Percentiles rank a stretch among this genome's conserved stretches.
These are phyloP conservation scores for Dromaius novaehollandiae DNA, from an alignment of 2,113 vertebrate species.

Conservation along the genomic window DNA sequence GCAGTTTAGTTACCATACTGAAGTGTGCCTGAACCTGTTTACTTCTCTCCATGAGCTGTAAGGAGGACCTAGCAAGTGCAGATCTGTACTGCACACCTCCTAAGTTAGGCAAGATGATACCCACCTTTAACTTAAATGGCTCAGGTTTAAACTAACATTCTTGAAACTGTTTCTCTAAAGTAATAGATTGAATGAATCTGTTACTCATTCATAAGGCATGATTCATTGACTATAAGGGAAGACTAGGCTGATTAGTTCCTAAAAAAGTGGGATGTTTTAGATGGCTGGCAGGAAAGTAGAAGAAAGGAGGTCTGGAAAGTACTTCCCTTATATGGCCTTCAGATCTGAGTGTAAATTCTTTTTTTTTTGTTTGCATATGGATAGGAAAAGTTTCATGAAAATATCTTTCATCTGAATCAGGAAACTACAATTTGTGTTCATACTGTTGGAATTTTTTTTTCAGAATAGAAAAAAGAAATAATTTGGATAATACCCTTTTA, in stretches of 20 bases:
- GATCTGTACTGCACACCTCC: neutral
- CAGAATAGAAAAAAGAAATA: neutral
- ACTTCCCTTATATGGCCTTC: neutral
- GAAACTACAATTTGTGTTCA: neutral
- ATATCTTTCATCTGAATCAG: neutral
- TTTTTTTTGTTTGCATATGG: neutral
- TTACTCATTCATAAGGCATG: neutral
- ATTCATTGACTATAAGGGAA: neutral
- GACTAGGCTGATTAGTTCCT: neutral
- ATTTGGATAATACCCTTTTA: neutral
- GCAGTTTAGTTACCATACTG: neutral
- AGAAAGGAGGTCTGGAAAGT: neutral
- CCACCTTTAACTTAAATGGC: neutral
- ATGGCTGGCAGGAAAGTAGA: neutral
- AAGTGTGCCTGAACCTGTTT: neutral
- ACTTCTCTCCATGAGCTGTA: neutral
- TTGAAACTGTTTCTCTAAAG: neutral
- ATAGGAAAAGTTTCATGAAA: neutral
- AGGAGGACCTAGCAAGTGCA: neutral
- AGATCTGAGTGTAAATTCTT: neutral
- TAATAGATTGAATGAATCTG: neutral
- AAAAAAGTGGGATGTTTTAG: neutral
- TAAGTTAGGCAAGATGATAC: neutral
- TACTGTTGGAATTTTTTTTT: neutral
- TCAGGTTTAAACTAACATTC: neutral